Base-by-base conservation (phyloP, 2,797 vertebrate species). In the Leontopithecus rosalia region DNA sequence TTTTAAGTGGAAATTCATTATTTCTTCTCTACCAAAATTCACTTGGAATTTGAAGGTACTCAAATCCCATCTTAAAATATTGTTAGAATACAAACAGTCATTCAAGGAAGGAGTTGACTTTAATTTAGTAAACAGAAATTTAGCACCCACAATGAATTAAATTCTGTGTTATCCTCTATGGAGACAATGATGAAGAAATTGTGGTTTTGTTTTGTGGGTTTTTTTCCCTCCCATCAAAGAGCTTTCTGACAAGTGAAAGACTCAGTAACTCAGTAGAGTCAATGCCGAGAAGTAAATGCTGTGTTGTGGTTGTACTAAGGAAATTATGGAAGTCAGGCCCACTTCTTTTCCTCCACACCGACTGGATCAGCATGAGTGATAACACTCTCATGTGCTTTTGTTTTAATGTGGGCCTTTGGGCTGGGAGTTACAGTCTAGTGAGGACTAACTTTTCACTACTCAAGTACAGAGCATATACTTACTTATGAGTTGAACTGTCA, bases 291-390 rank as follows among this genome's bases (percentile, higher is more conserved):
- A 87, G 5, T 55, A 50, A 83, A 57, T 14, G 11, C 5, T 73
- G 33, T 19, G 41, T 79, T 39, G 6, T 39, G 33, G 1, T 81
- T 82, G 52, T 28, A 19, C 5, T 9, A 80, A 90, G 13, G 20
- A 33, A 79, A 41, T 52, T 67, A 39, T 19, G 30, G 30, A 8
- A 92, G 20, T 4, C 36, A 46, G 0, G 3, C 6, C 4, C 1
- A 5, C 1, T 2, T 48, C 61, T 20, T 43, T 13, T 2, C 3
- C 2, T 2, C 4, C 26, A 33, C 2, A 43, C 7, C 72, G 19
- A 61, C 9, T 88, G 39, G 90, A 79, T 58, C 52, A 75, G 52
- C 33, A 81, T 13, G 4, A 87, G 7, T 67, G 17, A 73, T 19
- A 39, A 41, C 33, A 79, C 24, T 73, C 26, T 52, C 87, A 0